phyloP scores from a whole-genome alignment of 2,888 invertebrate genomes.

The Rhagophthalmus giganteus region DNA sequence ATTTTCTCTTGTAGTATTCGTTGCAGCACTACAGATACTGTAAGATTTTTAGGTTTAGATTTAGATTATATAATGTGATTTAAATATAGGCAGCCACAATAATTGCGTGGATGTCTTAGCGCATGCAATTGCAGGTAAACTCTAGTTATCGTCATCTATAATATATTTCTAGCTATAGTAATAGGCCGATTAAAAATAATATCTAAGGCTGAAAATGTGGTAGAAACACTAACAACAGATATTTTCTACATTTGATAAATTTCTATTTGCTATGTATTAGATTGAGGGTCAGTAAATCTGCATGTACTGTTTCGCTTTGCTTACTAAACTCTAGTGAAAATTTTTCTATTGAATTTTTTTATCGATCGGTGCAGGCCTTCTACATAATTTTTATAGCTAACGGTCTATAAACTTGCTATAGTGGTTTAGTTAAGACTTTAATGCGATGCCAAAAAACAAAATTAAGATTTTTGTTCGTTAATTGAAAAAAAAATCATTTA shows the following conservation, averaged over 20 bases:
- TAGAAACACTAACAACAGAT: constrained; percentile 11
- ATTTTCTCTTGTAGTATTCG: constrained; percentile 9
- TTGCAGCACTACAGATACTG: constrained; percentile 22
- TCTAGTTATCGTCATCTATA: no score
- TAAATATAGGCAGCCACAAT: constrained; percentile 17
- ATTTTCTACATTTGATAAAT: constrained; percentile 30
- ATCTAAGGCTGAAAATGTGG: constrained; percentile 19
- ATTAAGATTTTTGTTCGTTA: neutral
- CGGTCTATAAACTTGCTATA: no score
- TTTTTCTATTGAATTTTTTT: neutral
- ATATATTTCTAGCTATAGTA: no score
- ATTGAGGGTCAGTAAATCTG: neutral
- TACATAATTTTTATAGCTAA: neutral
- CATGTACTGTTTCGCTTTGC: neutral
- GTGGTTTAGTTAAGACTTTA: neutral
- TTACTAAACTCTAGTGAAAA: neutral
- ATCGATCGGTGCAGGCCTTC: neutral
- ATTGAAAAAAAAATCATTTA: constrained; percentile 2
- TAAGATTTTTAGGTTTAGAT: constrained; percentile 15
- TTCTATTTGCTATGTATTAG: constrained; percentile 17
- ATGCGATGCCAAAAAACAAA: constrained; percentile 13
- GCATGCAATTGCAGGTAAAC: no score
- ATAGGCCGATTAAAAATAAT: constrained; percentile 2
- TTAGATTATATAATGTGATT: constrained; percentile 26
- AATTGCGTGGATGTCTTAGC: no score